Evolutionary conservation across 2,113 vertebrate species (phyloP).

Genomic region (Paratilapia polleni): DNA sequence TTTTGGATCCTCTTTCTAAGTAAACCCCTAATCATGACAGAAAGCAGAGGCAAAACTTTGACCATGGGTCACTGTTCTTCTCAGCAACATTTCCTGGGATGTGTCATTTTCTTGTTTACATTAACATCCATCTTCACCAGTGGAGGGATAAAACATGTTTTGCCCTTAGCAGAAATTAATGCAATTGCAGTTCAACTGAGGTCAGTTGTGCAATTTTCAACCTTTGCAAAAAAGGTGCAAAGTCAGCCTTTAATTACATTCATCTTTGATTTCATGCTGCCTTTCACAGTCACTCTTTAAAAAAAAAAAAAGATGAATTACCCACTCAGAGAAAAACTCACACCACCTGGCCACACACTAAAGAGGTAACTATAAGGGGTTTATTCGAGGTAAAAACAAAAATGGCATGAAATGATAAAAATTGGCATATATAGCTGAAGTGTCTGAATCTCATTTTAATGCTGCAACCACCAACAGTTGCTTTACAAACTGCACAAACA

Average conservation of each 20-base stretch:
- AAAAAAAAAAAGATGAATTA: conserved; percentile 41
- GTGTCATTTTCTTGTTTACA: conserved; percentile 28
- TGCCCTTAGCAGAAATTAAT: background rate
- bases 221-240: conserved; percentile 6
- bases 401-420: no score
- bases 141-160: background rate
- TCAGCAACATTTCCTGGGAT: conserved; percentile 12
- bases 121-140: conserved; percentile 28
- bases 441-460: background rate
- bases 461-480: background rate
- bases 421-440: background rate
- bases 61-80: background rate
- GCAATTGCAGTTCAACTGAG: conserved; percentile 1
- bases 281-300: background rate
- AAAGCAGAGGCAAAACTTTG: background rate
- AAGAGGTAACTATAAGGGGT: background rate
- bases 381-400: background rate
- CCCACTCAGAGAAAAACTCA: conserved; percentile 4
- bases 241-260: conserved; percentile 31
- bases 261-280: background rate
- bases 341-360: conserved; percentile 16
- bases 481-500: background rate
- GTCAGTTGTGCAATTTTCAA: conserved; percentile 2
- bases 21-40: no score
- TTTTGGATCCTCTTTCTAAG: no score